Conservation (phyloP, 2,797 vertebrate genomes). For the Chloroceryle inda region DNA sequence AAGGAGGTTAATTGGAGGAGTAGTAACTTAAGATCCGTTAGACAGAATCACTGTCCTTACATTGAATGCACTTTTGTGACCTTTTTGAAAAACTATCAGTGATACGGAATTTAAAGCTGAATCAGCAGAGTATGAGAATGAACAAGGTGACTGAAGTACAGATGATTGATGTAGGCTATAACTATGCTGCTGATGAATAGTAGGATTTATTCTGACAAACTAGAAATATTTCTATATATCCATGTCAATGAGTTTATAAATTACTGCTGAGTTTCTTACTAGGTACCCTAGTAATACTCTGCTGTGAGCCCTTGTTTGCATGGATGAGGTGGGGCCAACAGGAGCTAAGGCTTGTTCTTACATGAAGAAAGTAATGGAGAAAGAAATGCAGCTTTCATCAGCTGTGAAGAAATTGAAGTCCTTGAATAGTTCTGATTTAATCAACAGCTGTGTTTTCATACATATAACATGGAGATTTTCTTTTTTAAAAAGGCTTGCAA, state of each 20-base stretch:
- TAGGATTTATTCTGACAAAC: conserved; percentile 60
- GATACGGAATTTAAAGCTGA: conserved; percentile 54
- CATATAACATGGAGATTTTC: not conserved
- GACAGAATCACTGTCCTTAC: not conserved
- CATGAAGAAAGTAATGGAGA: not conserved
- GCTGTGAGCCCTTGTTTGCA: not conserved
- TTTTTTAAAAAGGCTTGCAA: not conserved
- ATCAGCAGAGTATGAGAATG: conserved; percentile 56
- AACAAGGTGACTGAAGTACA: conserved; percentile 44
- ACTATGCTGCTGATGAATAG: conserved; percentile 62
- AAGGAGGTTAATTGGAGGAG: not conserved
- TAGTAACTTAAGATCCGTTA: not conserved
- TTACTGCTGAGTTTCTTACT: conserved; percentile 14
- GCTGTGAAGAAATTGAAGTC: not conserved
- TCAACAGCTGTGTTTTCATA: conserved; percentile 21
- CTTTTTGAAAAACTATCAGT: conserved; percentile 51
- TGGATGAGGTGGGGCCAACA: not conserved
- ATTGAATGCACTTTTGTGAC: conserved; percentile 18
- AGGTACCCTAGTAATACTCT: not conserved
- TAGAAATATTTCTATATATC: conserved; percentile 59
- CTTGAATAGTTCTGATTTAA: not conserved
- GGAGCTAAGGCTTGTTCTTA: not conserved
- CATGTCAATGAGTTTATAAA: conserved; percentile 56
- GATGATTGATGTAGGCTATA: conserved; percentile 65
- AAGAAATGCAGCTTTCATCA: not conserved